Conservation (phyloP, 2,888 invertebrate genomes). For the Zele albiditarsus region DNA sequence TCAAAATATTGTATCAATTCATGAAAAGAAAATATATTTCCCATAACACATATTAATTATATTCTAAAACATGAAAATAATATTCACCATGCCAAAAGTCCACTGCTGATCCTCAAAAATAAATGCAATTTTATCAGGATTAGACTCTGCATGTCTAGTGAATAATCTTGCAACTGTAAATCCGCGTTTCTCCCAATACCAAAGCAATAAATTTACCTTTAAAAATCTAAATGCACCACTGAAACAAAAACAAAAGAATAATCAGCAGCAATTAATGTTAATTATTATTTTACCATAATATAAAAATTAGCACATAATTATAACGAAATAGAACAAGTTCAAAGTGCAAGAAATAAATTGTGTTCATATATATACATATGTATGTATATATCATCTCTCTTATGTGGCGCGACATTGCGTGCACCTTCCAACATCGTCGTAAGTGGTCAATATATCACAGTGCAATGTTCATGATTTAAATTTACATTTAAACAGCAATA, state of each 20-base stretch:
- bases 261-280: not conserved
- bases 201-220: slow-evolving; percentile 62
- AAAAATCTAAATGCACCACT: slow-evolving; percentile 67
- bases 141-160: slow-evolving; percentile 80
- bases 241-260: slow-evolving; percentile 42
- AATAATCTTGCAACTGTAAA: slow-evolving; percentile 85
- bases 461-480: not conserved
- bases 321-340: not conserved
- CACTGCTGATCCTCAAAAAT: slow-evolving; percentile 87
- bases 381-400: not conserved
- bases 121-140: slow-evolving; percentile 89
- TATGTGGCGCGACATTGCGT: slow-evolving; percentile 5
- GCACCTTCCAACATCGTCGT: not conserved
- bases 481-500: not conserved
- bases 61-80: not conserved
- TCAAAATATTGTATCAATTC: too few species aligned
- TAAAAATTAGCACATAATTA: not conserved
- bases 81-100: slow-evolving; percentile 85
- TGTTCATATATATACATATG: not conserved
- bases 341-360: not conserved
- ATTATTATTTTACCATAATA: not conserved
- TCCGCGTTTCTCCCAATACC: slow-evolving; percentile 67
- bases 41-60: not conserved
- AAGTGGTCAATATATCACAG: not conserved
- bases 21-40: not conserved